Conservation (phyloP, 2,113 vertebrate species). For the Protobothrops flavoviridis region DNA sequence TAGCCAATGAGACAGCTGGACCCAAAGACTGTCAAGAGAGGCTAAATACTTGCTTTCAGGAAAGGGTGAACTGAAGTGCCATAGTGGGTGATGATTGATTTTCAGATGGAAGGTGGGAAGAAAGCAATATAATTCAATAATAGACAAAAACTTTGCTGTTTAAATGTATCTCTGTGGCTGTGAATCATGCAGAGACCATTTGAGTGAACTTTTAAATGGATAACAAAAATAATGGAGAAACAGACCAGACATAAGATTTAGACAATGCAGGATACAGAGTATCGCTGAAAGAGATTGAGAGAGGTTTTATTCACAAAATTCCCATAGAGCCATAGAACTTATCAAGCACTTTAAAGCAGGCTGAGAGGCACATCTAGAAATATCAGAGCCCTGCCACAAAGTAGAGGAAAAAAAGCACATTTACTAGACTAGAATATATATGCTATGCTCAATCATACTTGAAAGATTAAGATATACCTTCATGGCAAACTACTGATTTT, state of each 20-base stretch:
- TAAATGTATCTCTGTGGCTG: background rate
- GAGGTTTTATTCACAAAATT: background rate
- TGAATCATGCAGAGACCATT: background rate
- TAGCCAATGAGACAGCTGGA: background rate
- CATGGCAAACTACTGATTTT: background rate
- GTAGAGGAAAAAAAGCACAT: background rate
- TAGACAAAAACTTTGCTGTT: background rate
- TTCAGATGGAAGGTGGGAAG: background rate
- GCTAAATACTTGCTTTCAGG: background rate
- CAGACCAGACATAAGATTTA: background rate
- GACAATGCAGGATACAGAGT: background rate
- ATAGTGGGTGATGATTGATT: background rate
- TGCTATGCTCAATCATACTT: background rate
- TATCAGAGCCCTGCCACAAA: background rate
- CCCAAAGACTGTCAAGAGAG: background rate
- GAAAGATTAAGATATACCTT: background rate
- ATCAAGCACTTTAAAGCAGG: background rate
- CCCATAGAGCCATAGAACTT: background rate
- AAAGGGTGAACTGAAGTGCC: background rate
- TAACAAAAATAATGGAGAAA: background rate
- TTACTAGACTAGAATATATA: background rate
- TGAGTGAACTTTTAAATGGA: background rate
- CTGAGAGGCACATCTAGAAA: background rate
- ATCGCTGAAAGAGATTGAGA: background rate
- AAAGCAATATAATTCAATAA: constrained; percentile 2